phyloP scores from a whole-genome alignment of 2,888 invertebrate species.

The Zhuqinia jingwanae region DNA sequence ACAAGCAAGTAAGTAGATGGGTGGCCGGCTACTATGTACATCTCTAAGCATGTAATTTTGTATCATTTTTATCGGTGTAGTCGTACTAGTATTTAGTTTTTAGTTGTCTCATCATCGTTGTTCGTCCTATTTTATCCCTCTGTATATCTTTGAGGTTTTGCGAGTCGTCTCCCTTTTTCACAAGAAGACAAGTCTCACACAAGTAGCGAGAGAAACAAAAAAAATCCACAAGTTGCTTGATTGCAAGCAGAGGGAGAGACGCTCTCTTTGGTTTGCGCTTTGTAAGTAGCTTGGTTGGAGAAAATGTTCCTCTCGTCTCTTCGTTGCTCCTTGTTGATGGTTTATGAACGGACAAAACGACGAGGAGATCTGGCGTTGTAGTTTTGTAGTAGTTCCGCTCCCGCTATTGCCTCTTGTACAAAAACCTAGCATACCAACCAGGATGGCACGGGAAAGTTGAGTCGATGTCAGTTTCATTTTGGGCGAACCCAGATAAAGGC shows the following conservation, averaged over 20 bases:
- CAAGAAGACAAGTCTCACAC: neutral
- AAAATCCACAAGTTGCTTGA: constrained; percentile 65
- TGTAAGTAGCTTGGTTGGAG: neutral
- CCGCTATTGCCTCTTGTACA: neutral
- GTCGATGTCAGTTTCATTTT: constrained; percentile 67
- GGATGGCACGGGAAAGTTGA: constrained; percentile 44
- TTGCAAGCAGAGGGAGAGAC: no score
- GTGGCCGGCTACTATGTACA: no score
- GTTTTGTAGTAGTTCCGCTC: constrained; percentile 6
- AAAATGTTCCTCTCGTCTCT: neutral
- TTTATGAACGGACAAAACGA: neutral
- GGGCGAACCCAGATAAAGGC: constrained; percentile 62
- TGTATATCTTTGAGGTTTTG: no score
- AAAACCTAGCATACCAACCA: constrained; percentile 15
- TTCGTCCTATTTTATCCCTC: neutral
- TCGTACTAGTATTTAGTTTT: neutral
- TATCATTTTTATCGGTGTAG: neutral
- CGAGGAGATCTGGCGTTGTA: neutral
- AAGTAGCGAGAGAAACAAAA: neutral
- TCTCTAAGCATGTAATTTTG: no score
- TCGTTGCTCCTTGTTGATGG: neutral
- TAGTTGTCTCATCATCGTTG: neutral
- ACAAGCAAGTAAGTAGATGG: no score
- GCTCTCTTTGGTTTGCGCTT: no score
- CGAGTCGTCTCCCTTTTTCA: neutral